Conservation (phyloP, 2,797 vertebrate species). For the Myotis pilosus region DNA sequence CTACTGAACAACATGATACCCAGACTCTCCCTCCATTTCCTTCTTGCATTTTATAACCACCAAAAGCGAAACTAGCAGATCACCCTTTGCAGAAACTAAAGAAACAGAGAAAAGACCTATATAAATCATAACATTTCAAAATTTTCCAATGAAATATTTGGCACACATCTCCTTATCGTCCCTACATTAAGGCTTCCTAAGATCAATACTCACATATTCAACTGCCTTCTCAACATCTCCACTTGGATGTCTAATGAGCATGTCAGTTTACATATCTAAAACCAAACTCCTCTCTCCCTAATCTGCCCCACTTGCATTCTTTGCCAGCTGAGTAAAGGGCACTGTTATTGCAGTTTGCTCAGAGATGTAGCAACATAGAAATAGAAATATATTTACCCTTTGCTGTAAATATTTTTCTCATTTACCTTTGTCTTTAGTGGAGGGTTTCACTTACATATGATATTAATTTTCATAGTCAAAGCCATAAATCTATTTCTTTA, state of each 20-base stretch:
- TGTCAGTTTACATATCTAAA: neutral
- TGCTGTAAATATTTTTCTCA: neutral
- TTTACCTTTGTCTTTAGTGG: neutral
- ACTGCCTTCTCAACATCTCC: neutral
- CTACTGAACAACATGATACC: neutral
- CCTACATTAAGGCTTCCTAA: neutral
- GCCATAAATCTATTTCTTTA: neutral
- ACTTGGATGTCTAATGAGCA: neutral
- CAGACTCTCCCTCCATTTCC: neutral
- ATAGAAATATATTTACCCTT: neutral
- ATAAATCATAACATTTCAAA: neutral
- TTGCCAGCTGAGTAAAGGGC: neutral
- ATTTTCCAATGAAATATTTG: neutral
- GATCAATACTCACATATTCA: neutral
- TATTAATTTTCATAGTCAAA: neutral
- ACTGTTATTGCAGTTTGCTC: neutral
- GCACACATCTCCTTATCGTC: neutral
- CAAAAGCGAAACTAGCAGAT: neutral
- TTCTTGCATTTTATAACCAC: conserved; percentile 20
- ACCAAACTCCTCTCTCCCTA: neutral
- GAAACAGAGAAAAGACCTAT: neutral
- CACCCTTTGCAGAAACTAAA: neutral
- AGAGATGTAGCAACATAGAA: neutral
- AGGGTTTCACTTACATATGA: neutral
- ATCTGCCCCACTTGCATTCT: neutral